Evolutionary conservation across 2,113 vertebrate genomes (phyloP), one percentile per base, ranked within the genome.

Genomic region (Meles meles): DNA sequence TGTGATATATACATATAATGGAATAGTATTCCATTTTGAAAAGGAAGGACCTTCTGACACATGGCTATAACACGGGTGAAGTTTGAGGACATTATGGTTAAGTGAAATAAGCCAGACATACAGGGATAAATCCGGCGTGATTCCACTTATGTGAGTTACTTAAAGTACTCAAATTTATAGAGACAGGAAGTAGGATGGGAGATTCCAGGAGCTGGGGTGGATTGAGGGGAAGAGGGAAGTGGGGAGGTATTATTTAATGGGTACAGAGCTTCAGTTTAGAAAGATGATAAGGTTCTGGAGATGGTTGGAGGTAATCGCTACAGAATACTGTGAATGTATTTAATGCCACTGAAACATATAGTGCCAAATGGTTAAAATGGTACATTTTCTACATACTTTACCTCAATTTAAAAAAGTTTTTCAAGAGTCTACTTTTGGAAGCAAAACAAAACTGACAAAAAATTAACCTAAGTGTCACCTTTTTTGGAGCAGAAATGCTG

Each of bases 81-180:
- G 34, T 34, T 17, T 82, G 44, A 67, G 55, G n/a, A 44, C n/a
- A 47, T 31, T 25, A 59, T 29, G 10, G 17, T 63, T 63, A 63
- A 94, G 17, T 42, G 44, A 87, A 85, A n/a, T 21, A 90, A 93
- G n/a, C 71, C n/a, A 84, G 13, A 59, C 81, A 88, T 59, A 65
- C 85, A 94, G 82, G 29, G 17, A 72, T 59, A 93, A 21, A 84
- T 31, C 27, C 1, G 52, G 4, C 23, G 6, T 31, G 31, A 71
- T 85, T 82, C 31, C 39, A n/a, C 42, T 81, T 79, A 21, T 1
- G 11, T 29, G 21, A 90, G 8, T 18, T 44, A 39, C 6, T 39
- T 82, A 11, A 6, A 84, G 52, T 9, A 77, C 15, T 57, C 52
- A 39, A 77, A 85, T 47, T 94, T 47, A 49, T 1, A 77, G 47